A percentile compares a stretch with the other conserved stretches of the same genome.
Conservation (phyloP, 2,888 invertebrate genomes). For the Spodoptera littoralis region DNA sequence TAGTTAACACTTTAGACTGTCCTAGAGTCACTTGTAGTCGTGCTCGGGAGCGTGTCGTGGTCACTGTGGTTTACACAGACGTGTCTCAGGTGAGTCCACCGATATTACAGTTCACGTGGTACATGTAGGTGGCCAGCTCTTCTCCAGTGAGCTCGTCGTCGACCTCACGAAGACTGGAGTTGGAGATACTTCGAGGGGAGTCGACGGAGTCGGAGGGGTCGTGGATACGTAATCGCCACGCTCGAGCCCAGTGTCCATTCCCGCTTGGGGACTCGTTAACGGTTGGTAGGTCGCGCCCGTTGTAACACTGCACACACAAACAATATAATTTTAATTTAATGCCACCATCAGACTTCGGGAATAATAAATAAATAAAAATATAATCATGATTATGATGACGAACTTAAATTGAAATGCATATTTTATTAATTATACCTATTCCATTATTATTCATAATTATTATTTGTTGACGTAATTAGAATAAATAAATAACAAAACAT, state of each 20-base stretch:
- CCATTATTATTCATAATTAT: too few species aligned
- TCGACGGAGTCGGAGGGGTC: conserved; percentile 81
- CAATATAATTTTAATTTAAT: conserved; percentile 6
- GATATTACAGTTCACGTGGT: conserved; percentile 89
- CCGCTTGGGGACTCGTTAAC: conserved; percentile 80
- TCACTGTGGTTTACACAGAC: conserved; percentile 65
- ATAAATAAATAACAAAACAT: too few species aligned
- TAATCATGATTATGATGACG: not conserved
- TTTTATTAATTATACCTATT: too few species aligned
- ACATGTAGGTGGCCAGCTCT: conserved; percentile 92
- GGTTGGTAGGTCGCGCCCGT: conserved; percentile 75
- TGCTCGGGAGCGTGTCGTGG: conserved; percentile 32
- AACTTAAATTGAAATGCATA: too few species aligned
- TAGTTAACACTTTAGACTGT: conserved; percentile 47
- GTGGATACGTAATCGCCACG: conserved; percentile 70
- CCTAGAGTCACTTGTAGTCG: conserved; percentile 47
- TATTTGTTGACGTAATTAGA: too few species aligned
- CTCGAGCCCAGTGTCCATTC: conserved; percentile 76
- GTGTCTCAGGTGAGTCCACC: conserved; percentile 83
- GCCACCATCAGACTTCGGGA: not conserved
- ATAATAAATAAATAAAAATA: conserved; percentile 5
- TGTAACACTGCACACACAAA: conserved; percentile 72
- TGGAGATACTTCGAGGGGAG: conserved; percentile 90
- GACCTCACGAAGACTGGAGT: conserved; percentile 92
- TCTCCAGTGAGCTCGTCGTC: conserved; percentile 91